A percentile compares a stretch with the other conserved stretches of the same genome.
phyloP scores from a whole-genome alignment of 1,140 invertebrate species.

The Brevipalpus yothersi region DNA sequence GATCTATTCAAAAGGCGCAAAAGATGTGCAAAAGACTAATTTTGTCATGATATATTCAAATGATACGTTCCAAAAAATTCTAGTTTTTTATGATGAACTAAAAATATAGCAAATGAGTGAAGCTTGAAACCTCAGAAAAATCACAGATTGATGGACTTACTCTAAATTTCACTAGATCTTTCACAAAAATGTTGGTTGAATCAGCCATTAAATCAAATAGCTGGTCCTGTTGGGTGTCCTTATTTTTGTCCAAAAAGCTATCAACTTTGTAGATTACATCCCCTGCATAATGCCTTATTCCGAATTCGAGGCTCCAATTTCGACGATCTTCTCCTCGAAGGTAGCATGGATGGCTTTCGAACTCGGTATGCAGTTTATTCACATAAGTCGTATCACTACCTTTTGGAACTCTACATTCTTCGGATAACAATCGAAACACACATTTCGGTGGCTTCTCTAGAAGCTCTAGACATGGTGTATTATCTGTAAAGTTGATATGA shows the following conservation, averaged over 20 bases:
- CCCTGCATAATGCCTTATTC: constrained; percentile 80
- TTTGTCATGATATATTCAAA: too few species aligned
- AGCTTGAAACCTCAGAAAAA: not conserved
- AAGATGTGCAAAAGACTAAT: too few species aligned
- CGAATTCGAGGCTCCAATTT: constrained; percentile 73
- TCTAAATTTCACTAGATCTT: constrained; percentile 61
- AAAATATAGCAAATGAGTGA: not conserved
- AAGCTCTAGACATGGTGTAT: constrained; percentile 58
- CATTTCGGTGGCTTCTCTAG: constrained; percentile 72
- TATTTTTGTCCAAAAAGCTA: constrained; percentile 92
- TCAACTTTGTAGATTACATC: constrained; percentile 67
- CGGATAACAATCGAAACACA: constrained; percentile 58
- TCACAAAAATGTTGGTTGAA: constrained; percentile 60
- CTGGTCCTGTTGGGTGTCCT: constrained; percentile 78
- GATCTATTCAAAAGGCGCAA: too few species aligned
- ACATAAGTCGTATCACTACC: constrained; percentile 70
- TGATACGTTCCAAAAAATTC: too few species aligned
- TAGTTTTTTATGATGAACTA: not conserved
- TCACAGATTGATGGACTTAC: constrained; percentile 15
- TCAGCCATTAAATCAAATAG: constrained; percentile 74
- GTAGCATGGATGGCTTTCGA: constrained; percentile 53
- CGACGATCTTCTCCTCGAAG: constrained; percentile 62
- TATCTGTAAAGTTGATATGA: constrained; percentile 73
- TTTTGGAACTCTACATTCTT: constrained; percentile 80
- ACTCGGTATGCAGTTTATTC: constrained; percentile 65